These are phyloP conservation scores for Polymixis lichenea DNA, from an alignment of 2,888 invertebrate species.

Conservation along the genomic window DNA sequence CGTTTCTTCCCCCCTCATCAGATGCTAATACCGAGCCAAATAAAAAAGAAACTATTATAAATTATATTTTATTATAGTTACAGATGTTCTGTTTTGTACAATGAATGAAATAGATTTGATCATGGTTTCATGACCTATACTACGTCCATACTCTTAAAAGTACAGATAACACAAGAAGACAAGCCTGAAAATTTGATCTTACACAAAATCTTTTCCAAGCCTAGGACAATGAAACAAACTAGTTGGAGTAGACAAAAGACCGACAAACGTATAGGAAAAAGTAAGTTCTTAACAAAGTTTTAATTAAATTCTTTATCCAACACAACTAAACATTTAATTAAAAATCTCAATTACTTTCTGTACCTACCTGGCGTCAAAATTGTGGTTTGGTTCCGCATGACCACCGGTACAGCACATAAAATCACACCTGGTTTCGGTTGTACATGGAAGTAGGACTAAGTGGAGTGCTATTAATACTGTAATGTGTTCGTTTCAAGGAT, in stretches of 20 bases:
- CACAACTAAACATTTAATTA: conserved; percentile 46
- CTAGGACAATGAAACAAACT: conserved; percentile 8
- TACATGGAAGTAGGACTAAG: neutral
- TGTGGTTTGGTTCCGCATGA: conserved; percentile 29
- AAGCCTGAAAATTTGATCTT: neutral
- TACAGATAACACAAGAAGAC: neutral
- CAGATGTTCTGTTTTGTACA: neutral
- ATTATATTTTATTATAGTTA: neutral
- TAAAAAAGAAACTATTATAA: neutral
- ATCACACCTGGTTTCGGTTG: conserved; percentile 22
- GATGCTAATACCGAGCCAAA: too few species aligned
- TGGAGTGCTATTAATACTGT: conserved; percentile 14
- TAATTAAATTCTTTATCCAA: conserved; percentile 30
- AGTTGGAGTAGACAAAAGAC: neutral
- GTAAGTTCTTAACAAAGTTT: conserved; percentile 13
- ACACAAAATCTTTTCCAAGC: neutral
- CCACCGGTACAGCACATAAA: conserved; percentile 24
- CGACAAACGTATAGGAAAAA: neutral
- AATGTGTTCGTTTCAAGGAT: neutral
- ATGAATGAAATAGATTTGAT: neutral
- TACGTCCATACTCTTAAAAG: neutral
- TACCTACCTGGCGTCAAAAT: conserved; percentile 29
- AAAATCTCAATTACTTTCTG: conserved; percentile 45
- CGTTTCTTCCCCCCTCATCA: too few species aligned
- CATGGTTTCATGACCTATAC: neutral